phyloP scores from a whole-genome alignment of 2,113 vertebrate genomes.

The Diphyllodes magnificus region DNA sequence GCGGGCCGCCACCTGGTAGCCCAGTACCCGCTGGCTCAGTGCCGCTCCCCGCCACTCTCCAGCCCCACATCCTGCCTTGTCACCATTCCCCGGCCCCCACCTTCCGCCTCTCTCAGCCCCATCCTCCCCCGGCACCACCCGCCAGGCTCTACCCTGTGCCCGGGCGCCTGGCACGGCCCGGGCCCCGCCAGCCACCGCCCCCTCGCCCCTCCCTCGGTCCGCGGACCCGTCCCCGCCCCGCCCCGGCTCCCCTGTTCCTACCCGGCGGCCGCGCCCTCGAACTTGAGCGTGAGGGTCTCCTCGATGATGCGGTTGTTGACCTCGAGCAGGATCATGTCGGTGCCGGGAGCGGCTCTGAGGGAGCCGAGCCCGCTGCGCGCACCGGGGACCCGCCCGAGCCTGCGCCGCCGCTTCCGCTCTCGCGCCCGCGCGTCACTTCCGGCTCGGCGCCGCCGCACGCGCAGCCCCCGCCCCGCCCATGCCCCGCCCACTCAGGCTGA shows the following conservation, averaged over 20 bases:
- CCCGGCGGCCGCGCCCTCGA: slow-evolving; percentile 92
- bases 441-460: not conserved
- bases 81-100: not conserved
- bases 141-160: not conserved
- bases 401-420: slow-evolving; percentile 47
- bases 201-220: not conserved
- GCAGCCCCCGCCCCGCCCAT: too few relatives aligned
- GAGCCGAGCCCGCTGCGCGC: slow-evolving; percentile 56
- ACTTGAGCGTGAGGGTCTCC: slow-evolving; percentile 91
- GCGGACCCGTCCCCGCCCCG: not conserved
- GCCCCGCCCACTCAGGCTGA: accelerated
- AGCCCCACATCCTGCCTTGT: not conserved
- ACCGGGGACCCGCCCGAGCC: slow-evolving; percentile 63
- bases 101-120: not conserved
- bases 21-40: not conserved
- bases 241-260: slow-evolving; percentile 56
- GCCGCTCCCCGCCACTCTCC: not conserved
- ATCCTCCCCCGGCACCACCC: not conserved
- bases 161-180: not conserved
- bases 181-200: not conserved
- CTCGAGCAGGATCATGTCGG: slow-evolving; percentile 96
- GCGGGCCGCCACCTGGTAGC: not conserved
- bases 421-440: slow-evolving; percentile 41
- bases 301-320: slow-evolving; percentile 98
- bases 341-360: slow-evolving; percentile 45